These are phyloP conservation scores for Mongoloraphidia duomilia DNA, from an alignment of 2,888 invertebrate genomes.

Conservation along the genomic window DNA sequence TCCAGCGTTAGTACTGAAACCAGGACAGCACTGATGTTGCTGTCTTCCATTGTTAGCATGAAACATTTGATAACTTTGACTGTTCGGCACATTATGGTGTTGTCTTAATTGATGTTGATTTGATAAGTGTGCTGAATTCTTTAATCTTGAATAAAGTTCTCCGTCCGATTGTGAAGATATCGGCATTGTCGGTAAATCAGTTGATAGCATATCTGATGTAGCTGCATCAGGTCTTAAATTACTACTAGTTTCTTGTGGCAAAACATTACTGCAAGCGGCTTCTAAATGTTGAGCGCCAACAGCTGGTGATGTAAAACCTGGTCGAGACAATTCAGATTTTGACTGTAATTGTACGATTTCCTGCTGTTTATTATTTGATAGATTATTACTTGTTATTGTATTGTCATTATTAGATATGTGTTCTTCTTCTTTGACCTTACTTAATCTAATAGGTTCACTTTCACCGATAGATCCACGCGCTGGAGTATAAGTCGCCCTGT, in stretches of 20 bases:
- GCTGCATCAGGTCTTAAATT: not conserved
- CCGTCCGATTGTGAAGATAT: conserved; percentile 25
- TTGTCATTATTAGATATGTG: no score
- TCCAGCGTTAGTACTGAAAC: conserved; percentile 28
- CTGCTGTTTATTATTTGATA: not conserved
- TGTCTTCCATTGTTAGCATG: conserved; percentile 17
- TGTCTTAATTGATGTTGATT: conserved; percentile 17
- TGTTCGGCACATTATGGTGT: conserved; percentile 15
- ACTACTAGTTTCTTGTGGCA: not conserved
- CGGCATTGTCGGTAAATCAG: conserved; percentile 8
- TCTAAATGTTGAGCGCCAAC: not conserved
- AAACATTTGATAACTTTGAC: conserved; percentile 20
- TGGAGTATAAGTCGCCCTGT: not conserved
- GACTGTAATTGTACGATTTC: not conserved
- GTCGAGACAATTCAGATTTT: not conserved
- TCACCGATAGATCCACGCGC: not conserved
- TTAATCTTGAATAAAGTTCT: conserved; percentile 18
- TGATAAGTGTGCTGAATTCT: conserved; percentile 5
- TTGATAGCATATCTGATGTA: conserved; percentile 9
- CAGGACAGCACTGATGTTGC: conserved; percentile 35
- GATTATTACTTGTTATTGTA: not conserved
- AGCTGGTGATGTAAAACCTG: not conserved
- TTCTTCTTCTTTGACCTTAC: conserved; percentile 1
- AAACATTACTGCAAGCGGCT: not conserved
- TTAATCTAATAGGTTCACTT: not conserved